phyloP scores from a whole-genome alignment of 2,888 invertebrate genomes.

The Agrotis ipsilon region DNA sequence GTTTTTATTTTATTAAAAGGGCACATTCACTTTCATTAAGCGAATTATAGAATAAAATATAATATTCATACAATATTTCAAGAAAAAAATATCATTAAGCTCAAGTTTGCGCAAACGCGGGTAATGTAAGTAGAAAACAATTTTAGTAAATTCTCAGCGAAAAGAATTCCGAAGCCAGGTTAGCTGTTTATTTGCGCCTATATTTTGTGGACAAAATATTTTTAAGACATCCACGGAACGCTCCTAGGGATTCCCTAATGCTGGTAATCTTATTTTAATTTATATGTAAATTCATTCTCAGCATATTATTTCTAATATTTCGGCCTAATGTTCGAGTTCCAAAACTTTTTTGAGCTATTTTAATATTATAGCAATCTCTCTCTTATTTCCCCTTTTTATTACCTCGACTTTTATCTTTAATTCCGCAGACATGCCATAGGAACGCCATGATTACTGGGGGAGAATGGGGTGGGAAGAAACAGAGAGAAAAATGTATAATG shows the following conservation, averaged over 20 bases:
- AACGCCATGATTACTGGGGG: slow-evolving; percentile 79
- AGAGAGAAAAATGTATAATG: slow-evolving; percentile 82
- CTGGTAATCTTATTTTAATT: slow-evolving; percentile 80
- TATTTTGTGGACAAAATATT: slow-evolving; percentile 68
- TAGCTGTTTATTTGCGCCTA: slow-evolving; percentile 55
- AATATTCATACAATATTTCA: not conserved
- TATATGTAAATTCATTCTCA: slow-evolving; percentile 79
- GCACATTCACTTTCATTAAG: not conserved
- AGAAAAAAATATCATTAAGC: slow-evolving; percentile 23
- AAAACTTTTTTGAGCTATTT: slow-evolving; percentile 76
- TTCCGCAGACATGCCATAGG: slow-evolving; percentile 79
- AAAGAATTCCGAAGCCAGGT: slow-evolving; percentile 48
- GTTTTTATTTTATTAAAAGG: not conserved
- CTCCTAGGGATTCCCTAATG: slow-evolving; percentile 70
- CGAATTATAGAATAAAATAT: not conserved
- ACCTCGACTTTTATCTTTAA: slow-evolving; percentile 81
- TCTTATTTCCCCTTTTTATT: slow-evolving; percentile 79
- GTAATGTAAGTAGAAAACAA: slow-evolving; percentile 28
- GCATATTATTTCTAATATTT: slow-evolving; percentile 78
- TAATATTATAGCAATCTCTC: slow-evolving; percentile 79
- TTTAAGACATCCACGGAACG: slow-evolving; percentile 60
- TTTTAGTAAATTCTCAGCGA: slow-evolving; percentile 30
- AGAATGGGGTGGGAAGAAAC: slow-evolving; percentile 73
- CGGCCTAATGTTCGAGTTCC: slow-evolving; percentile 72
- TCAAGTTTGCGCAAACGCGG: slow-evolving; percentile 10